phyloP scores from a whole-genome alignment of 2,113 vertebrate species.

The Pelvicachromis taeniatus region DNA sequence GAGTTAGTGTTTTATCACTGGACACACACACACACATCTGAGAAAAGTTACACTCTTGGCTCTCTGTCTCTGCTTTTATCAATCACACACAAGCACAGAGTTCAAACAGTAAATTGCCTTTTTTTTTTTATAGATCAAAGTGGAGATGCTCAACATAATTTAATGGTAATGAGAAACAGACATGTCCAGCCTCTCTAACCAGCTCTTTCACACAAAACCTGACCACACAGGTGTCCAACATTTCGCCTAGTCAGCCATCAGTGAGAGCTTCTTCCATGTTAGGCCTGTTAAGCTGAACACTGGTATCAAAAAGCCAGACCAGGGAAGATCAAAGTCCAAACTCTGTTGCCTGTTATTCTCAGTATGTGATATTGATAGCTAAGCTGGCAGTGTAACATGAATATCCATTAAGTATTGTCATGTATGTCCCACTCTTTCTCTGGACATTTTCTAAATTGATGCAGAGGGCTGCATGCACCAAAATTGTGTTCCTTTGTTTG shows the following conservation, averaged over 20 bases:
- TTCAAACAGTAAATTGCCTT: slow-evolving; percentile 36
- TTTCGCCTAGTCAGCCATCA: background rate
- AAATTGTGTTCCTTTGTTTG: background rate
- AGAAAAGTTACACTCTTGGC: background rate
- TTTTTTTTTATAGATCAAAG: slow-evolving; percentile 51
- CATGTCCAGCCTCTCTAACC: background rate
- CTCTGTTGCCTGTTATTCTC: slow-evolving; percentile 25
- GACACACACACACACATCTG: background rate
- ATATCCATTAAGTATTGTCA: slow-evolving; percentile 6
- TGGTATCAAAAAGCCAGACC: slow-evolving; percentile 51
- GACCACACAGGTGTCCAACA: background rate
- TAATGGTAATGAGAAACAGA: slow-evolving; percentile 53
- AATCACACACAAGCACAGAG: background rate
- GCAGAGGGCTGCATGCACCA: background rate
- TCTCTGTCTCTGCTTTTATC: background rate
- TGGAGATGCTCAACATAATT: slow-evolving; percentile 16
- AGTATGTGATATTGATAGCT: slow-evolving; percentile 17
- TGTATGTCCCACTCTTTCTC: background rate
- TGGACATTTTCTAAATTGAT: background rate
- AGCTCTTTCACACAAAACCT: background rate
- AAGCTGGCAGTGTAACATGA: background rate
- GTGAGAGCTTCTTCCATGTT: background rate
- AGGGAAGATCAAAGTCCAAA: slow-evolving; percentile 53
- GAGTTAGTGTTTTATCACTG: slow-evolving; percentile 7
- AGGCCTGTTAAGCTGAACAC: slow-evolving; percentile 32